phyloP scores from a whole-genome alignment of 53 echinoderm and acorn worm species.

The Apostichopus leukothele region DNA sequence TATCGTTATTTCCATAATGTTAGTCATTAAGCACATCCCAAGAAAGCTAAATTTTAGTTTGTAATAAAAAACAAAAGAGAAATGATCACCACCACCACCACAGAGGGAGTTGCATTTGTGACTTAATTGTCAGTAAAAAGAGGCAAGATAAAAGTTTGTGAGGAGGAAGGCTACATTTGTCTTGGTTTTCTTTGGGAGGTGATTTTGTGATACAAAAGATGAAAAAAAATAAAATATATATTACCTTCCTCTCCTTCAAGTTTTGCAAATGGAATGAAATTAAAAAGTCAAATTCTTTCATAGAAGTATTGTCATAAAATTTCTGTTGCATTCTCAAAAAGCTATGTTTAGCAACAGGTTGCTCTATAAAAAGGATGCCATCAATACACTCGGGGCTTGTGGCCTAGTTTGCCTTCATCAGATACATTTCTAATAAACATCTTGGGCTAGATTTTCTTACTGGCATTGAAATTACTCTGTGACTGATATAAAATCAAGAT shows the following conservation, averaged over 20 bases:
- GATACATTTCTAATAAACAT: no score
- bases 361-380: no score
- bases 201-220: neutral
- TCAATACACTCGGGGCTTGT: no score
- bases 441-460: no score
- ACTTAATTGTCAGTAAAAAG: neutral
- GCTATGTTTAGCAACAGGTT: no score
- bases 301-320: neutral
- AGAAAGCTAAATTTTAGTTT: neutral
- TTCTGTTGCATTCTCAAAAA: no score
- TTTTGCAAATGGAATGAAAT: conserved; percentile 7
- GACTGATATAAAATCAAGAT: neutral
- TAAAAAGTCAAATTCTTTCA: neutral
- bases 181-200: neutral
- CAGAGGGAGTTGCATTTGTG: neutral
- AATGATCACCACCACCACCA: neutral
- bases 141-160: neutral
- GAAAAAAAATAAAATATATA: neutral
- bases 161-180: neutral
- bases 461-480: no score
- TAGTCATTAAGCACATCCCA: no score
- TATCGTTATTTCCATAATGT: no score
- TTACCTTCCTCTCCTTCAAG: conserved; percentile 13
- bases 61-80: neutral
- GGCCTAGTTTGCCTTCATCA: no score